Base-by-base conservation (phyloP, 2,888 invertebrate genomes). In the Tridacna crocea region DNA sequence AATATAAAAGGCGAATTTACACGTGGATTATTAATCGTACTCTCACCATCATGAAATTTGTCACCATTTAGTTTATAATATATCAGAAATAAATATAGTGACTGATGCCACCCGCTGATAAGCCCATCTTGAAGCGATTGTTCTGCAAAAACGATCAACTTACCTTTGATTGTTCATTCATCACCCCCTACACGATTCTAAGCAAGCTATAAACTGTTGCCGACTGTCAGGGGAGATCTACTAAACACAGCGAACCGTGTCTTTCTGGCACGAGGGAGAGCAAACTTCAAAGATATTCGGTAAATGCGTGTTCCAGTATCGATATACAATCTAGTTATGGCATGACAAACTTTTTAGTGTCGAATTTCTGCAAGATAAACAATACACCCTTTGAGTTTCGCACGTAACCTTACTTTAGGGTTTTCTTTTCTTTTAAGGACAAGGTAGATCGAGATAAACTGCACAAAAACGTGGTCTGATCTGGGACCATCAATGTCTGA, bases 131-230 rank as follows among this genome's bases (percentile, higher is more conserved):
- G 58, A 46, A 60, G 58, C 27, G 58, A 47, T 13, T 26, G 27
- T 60, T 63, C 74, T 74, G 74, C 47, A 63, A 74, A 74, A 74
- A 15, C 22, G 58, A 74, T 74, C 74, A 74, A 26, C 61, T 19
- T 24, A 51, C 51, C 70, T 70, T 70, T 70, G 70, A 70, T 70
- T 70, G 70, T 36, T 46, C n/a, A 24, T 51, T 47, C 70, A 51
- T 51, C 70, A 70, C 15, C 70, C 51, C n/a, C 47, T 24, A 24
- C 46, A 26, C 26, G 70, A 51, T 51, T 51, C 47, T 51, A 24
- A 70, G 51, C 70, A 70, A n/a, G 51, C 70, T 51, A 70, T 70
- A 70, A 70, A 70, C 70, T 70, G 46, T 70, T 70, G 51, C 70
- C 70, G 51, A 70, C 70, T 70, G 70, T 70, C 70, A 70, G 47